Evolutionary conservation across 2,113 vertebrate genomes (phyloP), one percentile per base, ranked within the genome.

Genomic region (Phaethornis superciliosus): DNA sequence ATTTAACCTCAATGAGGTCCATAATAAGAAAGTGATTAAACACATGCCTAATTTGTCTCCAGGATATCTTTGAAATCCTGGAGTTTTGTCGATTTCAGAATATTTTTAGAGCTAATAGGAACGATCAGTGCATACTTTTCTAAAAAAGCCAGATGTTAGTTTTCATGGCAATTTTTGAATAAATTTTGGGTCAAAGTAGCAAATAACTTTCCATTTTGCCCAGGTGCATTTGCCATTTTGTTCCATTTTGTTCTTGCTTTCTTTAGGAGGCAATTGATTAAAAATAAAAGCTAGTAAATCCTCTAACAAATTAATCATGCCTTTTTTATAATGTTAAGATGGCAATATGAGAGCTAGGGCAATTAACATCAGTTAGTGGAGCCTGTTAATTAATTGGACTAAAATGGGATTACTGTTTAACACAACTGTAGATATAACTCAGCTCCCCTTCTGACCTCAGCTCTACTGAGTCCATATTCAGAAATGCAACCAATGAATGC

Each of bases 21-120:
- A 0, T 55, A 68, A 70, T 58, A 21, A 78, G 37, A 76, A 55
- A 74, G 4, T 7, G 81, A 33, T 37, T 28, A 24, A 81, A 52
- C 7, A 27, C 2, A 23, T 54, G 35, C 28, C 3, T 59, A 15
- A 1, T 0, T 32, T 71, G 8, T 51, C 24, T 70, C 21, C 7
- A 54, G 37, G 62, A 58, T 28, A 26, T 10, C 9, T 70, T 58
- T 51, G 67, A 79, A 79, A 15, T 23, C 23, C 10, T 37, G n/a
- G n/a, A n/a, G 9, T 62, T 80, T 21, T 40, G 35, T 30, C 20
- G 56, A 15, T 6, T 23, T 54, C 15, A 51, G 15, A 56, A 24
- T 2, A 23, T 58, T 81, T 90, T 46, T 18, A 40, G 64, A 84
- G 3, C 13, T 24, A 65, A 59, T 15, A 70, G 4, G 4, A 55